Conservation (phyloP, 2,113 vertebrate species). For the Phrynocephalus versicolor region DNA sequence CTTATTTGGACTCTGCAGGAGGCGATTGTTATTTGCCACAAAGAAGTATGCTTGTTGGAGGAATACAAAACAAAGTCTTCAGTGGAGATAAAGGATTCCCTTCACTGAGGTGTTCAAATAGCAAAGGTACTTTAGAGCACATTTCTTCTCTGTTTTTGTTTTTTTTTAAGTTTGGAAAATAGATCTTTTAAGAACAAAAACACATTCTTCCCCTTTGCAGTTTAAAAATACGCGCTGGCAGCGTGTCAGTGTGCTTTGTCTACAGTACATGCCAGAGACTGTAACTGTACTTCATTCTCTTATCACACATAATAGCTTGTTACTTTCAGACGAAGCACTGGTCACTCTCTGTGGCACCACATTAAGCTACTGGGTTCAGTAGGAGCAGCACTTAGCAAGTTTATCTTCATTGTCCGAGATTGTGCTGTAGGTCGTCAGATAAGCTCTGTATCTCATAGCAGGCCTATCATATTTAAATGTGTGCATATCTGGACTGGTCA, state of each 20-base stretch:
- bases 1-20: slow-evolving; percentile 36
- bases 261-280: not conserved
- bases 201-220: not conserved
- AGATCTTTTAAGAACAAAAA: not conserved
- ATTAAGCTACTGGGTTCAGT: not conserved
- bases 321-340: not conserved
- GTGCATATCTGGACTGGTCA: not conserved
- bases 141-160: not conserved
- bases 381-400: not conserved
- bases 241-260: not conserved
- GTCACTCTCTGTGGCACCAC: not conserved
- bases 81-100: slow-evolving; percentile 52
- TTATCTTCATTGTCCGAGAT: not conserved
- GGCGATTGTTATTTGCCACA: slow-evolving; percentile 65
- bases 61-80: slow-evolving; percentile 56
- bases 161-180: not conserved
- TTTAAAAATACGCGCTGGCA: slow-evolving; percentile 2
- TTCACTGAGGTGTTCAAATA: slow-evolving; percentile 50
- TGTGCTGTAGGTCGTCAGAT: not conserved
- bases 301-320: not conserved
- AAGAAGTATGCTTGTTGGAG: slow-evolving; percentile 60
- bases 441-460: not conserved
- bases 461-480: not conserved
- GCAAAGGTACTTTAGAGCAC: slow-evolving; percentile 60
- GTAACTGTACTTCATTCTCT: slow-evolving; percentile 10